Conservation (phyloP, 2,113 vertebrate genomes). For the Alligator sinensis region DNA sequence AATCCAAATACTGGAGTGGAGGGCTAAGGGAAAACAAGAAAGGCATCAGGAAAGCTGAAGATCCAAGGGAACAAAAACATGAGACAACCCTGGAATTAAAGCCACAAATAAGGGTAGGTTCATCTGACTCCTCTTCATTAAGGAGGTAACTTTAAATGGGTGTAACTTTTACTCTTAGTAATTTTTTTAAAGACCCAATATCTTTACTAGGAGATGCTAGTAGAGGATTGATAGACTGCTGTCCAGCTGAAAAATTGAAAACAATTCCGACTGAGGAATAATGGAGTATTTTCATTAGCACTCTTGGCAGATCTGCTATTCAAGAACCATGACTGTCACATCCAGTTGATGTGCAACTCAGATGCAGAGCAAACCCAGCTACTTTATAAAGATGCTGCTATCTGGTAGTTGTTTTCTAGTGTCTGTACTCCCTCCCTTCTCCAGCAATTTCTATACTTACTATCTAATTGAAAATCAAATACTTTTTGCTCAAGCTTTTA, state of each 20-base stretch:
- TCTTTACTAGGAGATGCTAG: background rate
- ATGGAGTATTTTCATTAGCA: background rate
- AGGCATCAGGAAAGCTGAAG: background rate
- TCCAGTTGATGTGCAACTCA: background rate
- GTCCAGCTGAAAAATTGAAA: background rate
- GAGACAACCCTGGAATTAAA: background rate
- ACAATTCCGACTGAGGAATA: background rate
- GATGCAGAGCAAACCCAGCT: background rate
- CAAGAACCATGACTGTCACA: background rate
- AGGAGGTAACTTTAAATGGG: background rate
- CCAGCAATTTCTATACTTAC: background rate
- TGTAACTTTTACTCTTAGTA: background rate
- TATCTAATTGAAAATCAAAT: background rate
- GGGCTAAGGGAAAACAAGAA: background rate
- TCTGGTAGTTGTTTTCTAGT: background rate
- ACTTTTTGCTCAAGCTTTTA: background rate
- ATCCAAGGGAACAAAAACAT: background rate
- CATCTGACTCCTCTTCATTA: background rate
- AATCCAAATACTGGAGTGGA: background rate
- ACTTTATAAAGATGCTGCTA: background rate
- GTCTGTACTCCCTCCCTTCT: background rate
- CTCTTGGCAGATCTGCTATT: background rate
- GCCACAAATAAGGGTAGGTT: background rate
- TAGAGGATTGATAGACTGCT: background rate
- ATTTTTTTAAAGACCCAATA: background rate